Evolutionary conservation across 37 sponge, comb jelly and placozoan genomes (phyloP), one percentile per base, ranked within the genome.

Genomic region (Diacarnus erythraeanus): DNA sequence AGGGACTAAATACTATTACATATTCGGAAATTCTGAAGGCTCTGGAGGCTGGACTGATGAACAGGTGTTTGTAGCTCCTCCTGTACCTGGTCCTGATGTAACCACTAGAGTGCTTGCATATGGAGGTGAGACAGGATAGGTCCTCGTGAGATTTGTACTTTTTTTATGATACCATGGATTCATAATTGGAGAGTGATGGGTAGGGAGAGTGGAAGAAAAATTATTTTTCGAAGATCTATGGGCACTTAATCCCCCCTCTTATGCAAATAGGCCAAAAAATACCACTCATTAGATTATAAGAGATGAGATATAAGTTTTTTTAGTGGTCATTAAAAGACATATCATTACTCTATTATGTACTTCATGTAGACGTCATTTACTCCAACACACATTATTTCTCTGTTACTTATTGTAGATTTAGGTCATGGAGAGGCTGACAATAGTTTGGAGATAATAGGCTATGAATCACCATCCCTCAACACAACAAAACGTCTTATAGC

Each of bases 391-490:
- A n/a, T n/a, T n/a, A n/a, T n/a, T n/a, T n/a, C n/a, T n/a, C n/a
- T n/a, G n/a, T n/a, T n/a, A 15, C 43, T 33, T 59, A 38, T 20
- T 29, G 0, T 64, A 83, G 83, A 86, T 59, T 47, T 79, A 58
- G 87, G 87, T 66, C 74, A 59, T 80, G 87, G 80, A 37, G 58
- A 80, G 59, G 6, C 29, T 17, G 89, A 83, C 42, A 57, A 64
- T 51, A 77, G 57, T 54, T 27, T 34, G 3, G 63, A 82, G 26
- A 42, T 67, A 27, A 51, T 59, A 22, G 35, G 42, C 4, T 33
- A 33, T 38, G 79, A 88, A 77, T 73, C 59, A 64, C 79, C 89
- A 15, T 77, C 89, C 1, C 42, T 83, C 38, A 88, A 88, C 47
- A 88, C 89, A 41, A 88, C 74, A 34, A 70, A 30, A 67, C 30